Evolutionary conservation across 2,113 vertebrate genomes (phyloP).

Genomic region (Microcebus jonahi): DNA sequence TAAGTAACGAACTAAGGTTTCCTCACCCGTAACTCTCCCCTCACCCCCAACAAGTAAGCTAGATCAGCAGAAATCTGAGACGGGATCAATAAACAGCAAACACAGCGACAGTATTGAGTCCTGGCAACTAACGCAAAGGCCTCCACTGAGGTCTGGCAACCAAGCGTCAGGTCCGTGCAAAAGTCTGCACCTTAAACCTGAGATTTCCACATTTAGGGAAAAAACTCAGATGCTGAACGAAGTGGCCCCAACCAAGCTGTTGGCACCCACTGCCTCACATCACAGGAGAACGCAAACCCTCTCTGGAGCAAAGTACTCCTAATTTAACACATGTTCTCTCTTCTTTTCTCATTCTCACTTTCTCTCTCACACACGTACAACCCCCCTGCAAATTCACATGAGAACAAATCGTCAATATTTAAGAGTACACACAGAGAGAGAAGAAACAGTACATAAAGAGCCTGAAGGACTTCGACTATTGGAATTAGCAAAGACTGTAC

Average conservation of each 20-base stretch:
- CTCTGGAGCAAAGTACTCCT: background rate
- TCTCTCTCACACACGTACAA: background rate
- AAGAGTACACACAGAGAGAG: background rate
- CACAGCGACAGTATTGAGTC: background rate
- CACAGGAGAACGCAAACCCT: background rate
- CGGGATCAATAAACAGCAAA: background rate
- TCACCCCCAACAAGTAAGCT: background rate
- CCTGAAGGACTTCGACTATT: background rate
- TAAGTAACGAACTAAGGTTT: background rate
- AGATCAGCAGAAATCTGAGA: background rate
- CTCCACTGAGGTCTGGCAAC: background rate
- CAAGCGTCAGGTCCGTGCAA: background rate
- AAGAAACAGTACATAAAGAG: background rate
- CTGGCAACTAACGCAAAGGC: background rate
- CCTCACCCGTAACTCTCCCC: accelerated
- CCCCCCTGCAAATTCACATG: background rate
- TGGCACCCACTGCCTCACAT: background rate
- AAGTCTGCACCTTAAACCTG: background rate
- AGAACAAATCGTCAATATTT: background rate
- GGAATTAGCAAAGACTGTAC: background rate
- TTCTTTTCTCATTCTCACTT: background rate
- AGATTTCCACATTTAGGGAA: background rate
- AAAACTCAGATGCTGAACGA: background rate
- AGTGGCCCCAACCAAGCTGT: background rate
- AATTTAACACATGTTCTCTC: background rate